Base-by-base conservation (phyloP, 2,888 invertebrate species). In the Epistrophe grossulariae region DNA sequence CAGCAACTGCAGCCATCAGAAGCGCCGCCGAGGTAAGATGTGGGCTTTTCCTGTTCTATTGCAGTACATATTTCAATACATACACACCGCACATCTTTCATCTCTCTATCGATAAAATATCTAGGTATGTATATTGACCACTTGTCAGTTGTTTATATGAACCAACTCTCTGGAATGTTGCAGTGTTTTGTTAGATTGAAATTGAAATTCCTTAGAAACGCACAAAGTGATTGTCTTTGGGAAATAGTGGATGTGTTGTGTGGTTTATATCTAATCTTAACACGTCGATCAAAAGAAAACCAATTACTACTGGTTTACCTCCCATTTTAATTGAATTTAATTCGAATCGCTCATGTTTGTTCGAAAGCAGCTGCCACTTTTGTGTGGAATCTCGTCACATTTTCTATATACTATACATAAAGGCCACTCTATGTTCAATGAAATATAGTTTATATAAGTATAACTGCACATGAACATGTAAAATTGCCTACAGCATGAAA, bases 281-380 rank as follows among this genome's bases (percentile, higher is more conserved):
- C 19, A 62, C 40, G 62, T 79, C 74, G 17, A 74, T 79, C 50
- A 45, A 55, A 73, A 52, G 38, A 70, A 71, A 74, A 55, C 62
- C 50, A 64, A 79, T 72, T 72, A 79, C 78, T 77, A 79, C 80
- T 57, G 45, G 80, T 76, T 84, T 64, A 59, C 80, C 84, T 77
- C 77, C 76, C 68, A 60, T 72, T 84, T 72, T 84, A 80, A 72
- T 80, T 80, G 84, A 80, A 48, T 57, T 77, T 73, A 72, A 76
- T 79, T 60, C 19, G 45, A 80, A 73, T 76, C 31, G 60, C 24
- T 68, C 19, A 60, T 68, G 66, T 57, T 13, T 15, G 48, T 24
- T 48, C 35, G 43, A 81, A 76, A 76, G 72, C 59, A 48, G 38
- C 72, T 73, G 52, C 15, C 35, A 68, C 31, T 45, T 19, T 8